Conservation (phyloP, 2,888 invertebrate genomes). For the Zaprionus obscuricornis region DNA sequence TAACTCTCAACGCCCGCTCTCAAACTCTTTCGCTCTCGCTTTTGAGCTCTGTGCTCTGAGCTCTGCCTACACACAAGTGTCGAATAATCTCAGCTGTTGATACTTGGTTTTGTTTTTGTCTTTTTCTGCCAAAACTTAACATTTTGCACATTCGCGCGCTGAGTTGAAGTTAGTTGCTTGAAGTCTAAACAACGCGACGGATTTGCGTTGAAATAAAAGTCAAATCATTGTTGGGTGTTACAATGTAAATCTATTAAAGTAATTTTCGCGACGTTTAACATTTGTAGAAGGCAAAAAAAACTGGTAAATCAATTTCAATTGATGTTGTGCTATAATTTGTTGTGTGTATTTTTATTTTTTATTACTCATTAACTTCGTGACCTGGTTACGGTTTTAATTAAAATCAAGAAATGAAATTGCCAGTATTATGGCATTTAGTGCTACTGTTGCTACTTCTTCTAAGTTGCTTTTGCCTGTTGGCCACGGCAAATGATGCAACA, state of each 20-base stretch:
- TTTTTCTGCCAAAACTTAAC: conserved; percentile 54
- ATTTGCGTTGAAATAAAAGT: conserved; percentile 1
- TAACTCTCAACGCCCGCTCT: conserved; percentile 31
- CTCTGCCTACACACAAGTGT: too few species aligned
- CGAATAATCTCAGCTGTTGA: conserved; percentile 39
- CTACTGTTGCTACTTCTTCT: conserved; percentile 52
- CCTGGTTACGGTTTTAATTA: conserved; percentile 36
- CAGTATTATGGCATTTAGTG: conserved; percentile 26
- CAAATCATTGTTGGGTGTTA: conserved; percentile 10
- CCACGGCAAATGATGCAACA: conserved; percentile 69
- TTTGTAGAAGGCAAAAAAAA: conserved; percentile 18
- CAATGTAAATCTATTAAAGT: conserved; percentile 33
- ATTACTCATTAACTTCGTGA: conserved; percentile 28
- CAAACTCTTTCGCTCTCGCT: neutral
- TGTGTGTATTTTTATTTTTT: too few species aligned
- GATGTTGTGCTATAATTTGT: conserved; percentile 25
- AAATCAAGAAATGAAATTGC: conserved; percentile 57
- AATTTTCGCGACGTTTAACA: conserved; percentile 31
- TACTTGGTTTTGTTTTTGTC: conserved; percentile 18
- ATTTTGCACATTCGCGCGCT: conserved; percentile 67
- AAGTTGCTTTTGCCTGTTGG: conserved; percentile 36
- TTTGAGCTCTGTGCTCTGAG: too few species aligned
- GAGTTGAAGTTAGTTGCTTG: conserved; percentile 59
- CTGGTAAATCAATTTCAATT: conserved; percentile 25
- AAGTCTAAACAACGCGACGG: conserved; percentile 57